A percentile compares a stretch with the other conserved stretches of the same genome.
Conservation (phyloP, 92 coral and sea anemone genomes). For the Montipora capitata region DNA sequence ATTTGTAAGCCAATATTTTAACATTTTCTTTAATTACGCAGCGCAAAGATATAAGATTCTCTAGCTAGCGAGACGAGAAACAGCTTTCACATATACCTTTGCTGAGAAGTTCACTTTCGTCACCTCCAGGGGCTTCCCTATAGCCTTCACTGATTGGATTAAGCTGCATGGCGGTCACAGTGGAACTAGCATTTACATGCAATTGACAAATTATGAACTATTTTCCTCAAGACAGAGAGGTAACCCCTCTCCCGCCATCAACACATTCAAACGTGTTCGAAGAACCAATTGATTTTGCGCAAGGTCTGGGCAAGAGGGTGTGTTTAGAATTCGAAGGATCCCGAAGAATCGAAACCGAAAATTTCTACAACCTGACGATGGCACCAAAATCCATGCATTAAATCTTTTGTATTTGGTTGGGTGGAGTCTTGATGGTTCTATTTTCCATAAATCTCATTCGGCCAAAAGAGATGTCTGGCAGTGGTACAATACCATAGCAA, state of each 20-base stretch:
- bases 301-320: slow-evolving; percentile 39
- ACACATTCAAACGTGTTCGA: neutral
- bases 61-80: no score
- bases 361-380: neutral
- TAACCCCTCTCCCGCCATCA: neutral
- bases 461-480: neutral
- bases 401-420: no score
- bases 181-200: neutral
- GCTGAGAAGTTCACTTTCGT: slow-evolving; percentile 6
- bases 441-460: neutral
- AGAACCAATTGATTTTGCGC: neutral
- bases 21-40: neutral
- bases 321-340: neutral
- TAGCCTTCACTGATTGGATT: slow-evolving; percentile 32
- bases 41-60: neutral
- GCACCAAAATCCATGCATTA: neutral
- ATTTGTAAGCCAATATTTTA: neutral
- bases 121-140: neutral
- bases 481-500: neutral
- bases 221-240: neutral
- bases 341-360: neutral
- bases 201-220: no score
- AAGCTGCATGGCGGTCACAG: slow-evolving; percentile 16
- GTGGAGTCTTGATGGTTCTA: neutral
- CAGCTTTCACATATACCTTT: slow-evolving; percentile 9